A percentile compares a stretch with the other conserved stretches of the same genome.
Conservation (phyloP, 2,888 invertebrate genomes). For the Lacanobia wlatinum region DNA sequence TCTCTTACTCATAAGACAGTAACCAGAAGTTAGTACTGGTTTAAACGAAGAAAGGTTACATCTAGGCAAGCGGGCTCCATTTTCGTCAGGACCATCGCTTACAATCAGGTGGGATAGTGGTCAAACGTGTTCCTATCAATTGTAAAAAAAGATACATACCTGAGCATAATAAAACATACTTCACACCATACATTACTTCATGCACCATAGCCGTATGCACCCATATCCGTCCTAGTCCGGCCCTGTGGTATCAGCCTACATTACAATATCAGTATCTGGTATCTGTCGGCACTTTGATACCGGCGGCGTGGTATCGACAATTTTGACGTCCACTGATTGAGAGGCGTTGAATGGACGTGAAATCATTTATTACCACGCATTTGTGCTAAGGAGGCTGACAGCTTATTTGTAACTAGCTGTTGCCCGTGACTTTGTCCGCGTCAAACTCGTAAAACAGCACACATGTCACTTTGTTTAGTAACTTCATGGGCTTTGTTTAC, state of each 20-base stretch:
- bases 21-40: background rate
- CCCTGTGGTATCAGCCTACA: slow-evolving; percentile 50
- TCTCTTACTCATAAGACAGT: no score
- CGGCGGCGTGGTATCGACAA: slow-evolving; percentile 56
- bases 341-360: slow-evolving; percentile 66
- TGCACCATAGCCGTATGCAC: background rate
- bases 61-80: no score
- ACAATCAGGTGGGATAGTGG: no score
- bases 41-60: background rate
- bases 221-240: slow-evolving; percentile 26
- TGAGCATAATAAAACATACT: background rate
- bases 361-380: slow-evolving; percentile 62
- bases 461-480: no score
- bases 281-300: slow-evolving; percentile 68
- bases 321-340: slow-evolving; percentile 61
- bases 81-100: no score
- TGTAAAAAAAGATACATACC: no score
- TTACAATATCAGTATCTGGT: slow-evolving; percentile 59
- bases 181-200: no score
- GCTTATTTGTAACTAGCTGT: slow-evolving; percentile 48
- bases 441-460: no score
- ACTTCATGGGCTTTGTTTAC: no score
- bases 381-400: slow-evolving; percentile 51
- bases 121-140: no score
- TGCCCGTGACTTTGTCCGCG: no score